Percentiles rank a stretch among this genome's conserved stretches.
Evolutionary conservation across 2,113 vertebrate genomes (phyloP).

Genomic region (Corythaeola cristata): DNA sequence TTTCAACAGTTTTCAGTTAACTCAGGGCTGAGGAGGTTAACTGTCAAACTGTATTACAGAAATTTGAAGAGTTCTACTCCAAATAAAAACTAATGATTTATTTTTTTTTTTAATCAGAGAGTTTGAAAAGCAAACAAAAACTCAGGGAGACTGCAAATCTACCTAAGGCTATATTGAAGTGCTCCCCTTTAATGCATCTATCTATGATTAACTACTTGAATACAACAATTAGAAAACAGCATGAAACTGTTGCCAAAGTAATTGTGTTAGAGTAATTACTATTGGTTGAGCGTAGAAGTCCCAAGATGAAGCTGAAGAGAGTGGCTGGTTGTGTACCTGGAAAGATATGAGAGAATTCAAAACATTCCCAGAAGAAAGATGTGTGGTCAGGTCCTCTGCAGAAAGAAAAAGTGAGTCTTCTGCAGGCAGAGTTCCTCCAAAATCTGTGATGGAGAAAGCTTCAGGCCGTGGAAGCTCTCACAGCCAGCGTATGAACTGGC

Average conservation of each 20-base stretch:
- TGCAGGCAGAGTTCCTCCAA: neutral
- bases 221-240: neutral
- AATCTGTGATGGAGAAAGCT: accelerated
- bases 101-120: neutral
- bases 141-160: neutral
- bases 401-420: neutral
- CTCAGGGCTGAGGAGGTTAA: neutral
- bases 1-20: slow-evolving; percentile 19
- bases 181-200: neutral
- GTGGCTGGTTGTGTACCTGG: neutral
- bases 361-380: neutral
- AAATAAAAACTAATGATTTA: neutral
- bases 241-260: neutral
- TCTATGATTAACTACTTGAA: neutral
- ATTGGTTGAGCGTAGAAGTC: neutral
- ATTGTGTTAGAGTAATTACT: neutral
- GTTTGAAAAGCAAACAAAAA: neutral
- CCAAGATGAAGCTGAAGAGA: neutral
- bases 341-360: neutral
- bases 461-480: neutral
- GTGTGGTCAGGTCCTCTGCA: accelerated
- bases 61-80: neutral
- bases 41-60: neutral
- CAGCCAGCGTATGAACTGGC: accelerated
- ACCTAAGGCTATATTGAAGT: neutral